Conservation (phyloP, 2,888 invertebrate species). For the Drosophila maculinotata region DNA sequence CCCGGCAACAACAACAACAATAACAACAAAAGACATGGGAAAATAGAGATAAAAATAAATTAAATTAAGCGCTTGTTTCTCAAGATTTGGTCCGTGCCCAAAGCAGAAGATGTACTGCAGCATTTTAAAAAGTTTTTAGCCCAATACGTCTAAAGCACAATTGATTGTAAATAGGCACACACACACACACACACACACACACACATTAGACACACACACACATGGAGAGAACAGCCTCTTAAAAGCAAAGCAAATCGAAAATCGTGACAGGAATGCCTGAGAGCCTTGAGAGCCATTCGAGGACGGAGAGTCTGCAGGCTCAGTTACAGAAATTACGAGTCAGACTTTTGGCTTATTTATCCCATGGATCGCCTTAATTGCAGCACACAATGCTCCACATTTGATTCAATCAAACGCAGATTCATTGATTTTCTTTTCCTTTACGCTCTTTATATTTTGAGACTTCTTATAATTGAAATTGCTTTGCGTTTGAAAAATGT, state of each 20-base stretch:
- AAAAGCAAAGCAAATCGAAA: constrained; percentile 75
- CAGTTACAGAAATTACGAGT: constrained; percentile 18
- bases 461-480: constrained; percentile 65
- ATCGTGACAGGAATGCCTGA: constrained; percentile 74
- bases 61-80: constrained; percentile 75
- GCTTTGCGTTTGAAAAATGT: constrained; percentile 55
- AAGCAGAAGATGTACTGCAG: constrained; percentile 52
- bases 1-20: constrained; percentile 28
- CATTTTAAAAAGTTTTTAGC: constrained; percentile 67
- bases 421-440: constrained; percentile 57
- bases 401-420: constrained; percentile 73
- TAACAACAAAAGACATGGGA: constrained; percentile 26
- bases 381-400: constrained; percentile 55
- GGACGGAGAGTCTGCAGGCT: background rate
- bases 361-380: constrained; percentile 70
- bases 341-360: constrained; percentile 42
- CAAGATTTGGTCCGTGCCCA: constrained; percentile 52
- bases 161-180: constrained; percentile 69
- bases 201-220: constrained; percentile 11
- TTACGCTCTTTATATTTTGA: constrained; percentile 11
- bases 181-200: constrained; percentile 22
- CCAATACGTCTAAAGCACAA: constrained; percentile 60
- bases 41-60: constrained; percentile 70
- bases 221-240: constrained; percentile 35
- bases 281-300: constrained; percentile 3